Percentiles rank a stretch among this genome's conserved stretches.
These are phyloP conservation scores for Isichthys henryi DNA, from an alignment of 2,113 vertebrate genomes.

Conservation along the genomic window DNA sequence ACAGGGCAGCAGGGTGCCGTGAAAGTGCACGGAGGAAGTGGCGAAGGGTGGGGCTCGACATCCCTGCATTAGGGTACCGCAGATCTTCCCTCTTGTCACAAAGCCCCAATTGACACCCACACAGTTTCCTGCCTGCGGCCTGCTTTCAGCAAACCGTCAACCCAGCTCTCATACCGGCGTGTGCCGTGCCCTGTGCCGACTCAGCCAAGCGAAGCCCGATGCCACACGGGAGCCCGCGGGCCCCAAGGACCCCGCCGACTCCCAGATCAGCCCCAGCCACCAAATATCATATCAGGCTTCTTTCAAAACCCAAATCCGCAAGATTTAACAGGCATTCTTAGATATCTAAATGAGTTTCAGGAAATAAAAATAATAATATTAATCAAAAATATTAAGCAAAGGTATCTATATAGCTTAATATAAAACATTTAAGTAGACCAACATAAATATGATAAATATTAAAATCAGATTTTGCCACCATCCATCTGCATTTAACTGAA, in stretches of 20 bases:
- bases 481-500: neutral
- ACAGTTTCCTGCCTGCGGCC: slow-evolving; percentile 56
- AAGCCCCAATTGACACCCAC: slow-evolving; percentile 66
- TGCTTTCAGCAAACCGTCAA: neutral
- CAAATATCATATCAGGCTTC: neutral
- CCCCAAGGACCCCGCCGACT: neutral
- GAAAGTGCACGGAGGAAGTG: slow-evolving; percentile 68
- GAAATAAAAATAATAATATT: neutral
- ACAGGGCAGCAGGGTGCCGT: slow-evolving; percentile 42
- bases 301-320: neutral
- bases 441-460: neutral
- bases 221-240: neutral
- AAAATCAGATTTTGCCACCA: neutral
- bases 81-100: slow-evolving; percentile 30
- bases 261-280: neutral
- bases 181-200: neutral
- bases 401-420: neutral
- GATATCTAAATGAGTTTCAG: neutral
- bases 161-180: neutral
- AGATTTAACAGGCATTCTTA: neutral
- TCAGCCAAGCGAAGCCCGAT: neutral
- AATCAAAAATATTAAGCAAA: neutral
- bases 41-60: slow-evolving; percentile 70
- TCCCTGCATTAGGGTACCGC: slow-evolving; percentile 62
- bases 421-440: neutral